Evolutionary conservation across 1,140 invertebrate species (phyloP), one percentile per base, ranked within the genome.

Genomic region (Drosophila repleta): DNA sequence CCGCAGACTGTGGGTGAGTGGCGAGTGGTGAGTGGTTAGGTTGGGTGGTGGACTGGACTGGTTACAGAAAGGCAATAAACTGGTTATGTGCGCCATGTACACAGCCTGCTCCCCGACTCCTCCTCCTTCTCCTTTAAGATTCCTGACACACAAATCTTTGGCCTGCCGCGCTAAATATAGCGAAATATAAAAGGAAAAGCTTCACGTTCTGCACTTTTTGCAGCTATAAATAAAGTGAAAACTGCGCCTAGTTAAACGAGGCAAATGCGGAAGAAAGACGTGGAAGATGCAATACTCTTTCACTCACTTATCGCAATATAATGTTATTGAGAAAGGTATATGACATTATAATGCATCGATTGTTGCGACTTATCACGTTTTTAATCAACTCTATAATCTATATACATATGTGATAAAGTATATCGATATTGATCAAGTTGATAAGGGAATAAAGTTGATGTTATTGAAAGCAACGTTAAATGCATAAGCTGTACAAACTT

Each of bases 161-260:
- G 82, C 83, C 41, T 32, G 64, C 64, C 75, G 83, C 81, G 78
- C 32, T 35, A 85, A 81, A 77, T 76, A 62, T 52, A 52, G 65
- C 45, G 43, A 73, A 68, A 84, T 63, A 76, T 72, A 74, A 74
- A 49, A 58, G 58, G 56, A 62, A 82, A 82, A 73, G 70, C 77
- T 77, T 74, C 45, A 62, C 58, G 69, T 80, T 84, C 74, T 76
- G 37, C 71, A 62, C 43, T 64, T 64, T 73, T 58, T 80, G 60
- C 60, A 63, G 70, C 83, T 88, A 88, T 76, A 87, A 87, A 87
- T 87, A 87, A 79, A 87, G 75, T 67, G 61, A 88, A 87, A 85
- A 85, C 46, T 69, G 70, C 74, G 58, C 62, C 58, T 39, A 41
- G 49, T 49, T 48, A 79, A 76, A 73, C 64, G 66, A 70, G 64